A percentile compares a stretch with the other conserved stretches of the same genome.
These are phyloP conservation scores for Oncorhynchus clarkii DNA, from an alignment of 2,113 vertebrate species.

Conservation along the genomic window DNA sequence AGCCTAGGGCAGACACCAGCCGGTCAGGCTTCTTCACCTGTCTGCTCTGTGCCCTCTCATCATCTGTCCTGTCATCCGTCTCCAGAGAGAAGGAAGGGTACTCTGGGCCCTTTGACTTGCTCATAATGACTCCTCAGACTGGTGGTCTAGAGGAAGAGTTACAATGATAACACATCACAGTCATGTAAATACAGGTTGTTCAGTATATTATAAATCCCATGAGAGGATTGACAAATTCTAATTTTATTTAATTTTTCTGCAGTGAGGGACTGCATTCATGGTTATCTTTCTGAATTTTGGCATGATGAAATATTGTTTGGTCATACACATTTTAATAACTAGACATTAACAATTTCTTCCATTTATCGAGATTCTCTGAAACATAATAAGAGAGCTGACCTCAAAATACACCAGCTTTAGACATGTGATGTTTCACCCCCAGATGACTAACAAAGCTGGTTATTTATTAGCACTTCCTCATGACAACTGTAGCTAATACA, in stretches of 20 bases:
- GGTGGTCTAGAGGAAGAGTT: not conserved
- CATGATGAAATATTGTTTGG: not conserved
- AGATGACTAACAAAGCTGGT: slow-evolving; percentile 55
- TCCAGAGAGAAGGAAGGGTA: slow-evolving; percentile 62
- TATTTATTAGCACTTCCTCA: slow-evolving; percentile 51
- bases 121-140: slow-evolving; percentile 68
- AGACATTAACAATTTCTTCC: not conserved
- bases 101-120: slow-evolving; percentile 65
- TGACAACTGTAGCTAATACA: slow-evolving; percentile 9
- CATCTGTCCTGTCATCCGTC: slow-evolving; percentile 65
- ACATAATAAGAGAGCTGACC: not conserved
- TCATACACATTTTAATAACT: not conserved
- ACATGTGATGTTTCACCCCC: slow-evolving; percentile 59
- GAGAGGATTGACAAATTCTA: too few species aligned
- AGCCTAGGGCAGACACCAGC: slow-evolving; percentile 57
- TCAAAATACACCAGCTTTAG: slow-evolving; percentile 5
- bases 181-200: too few species aligned
- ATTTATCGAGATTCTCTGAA: not conserved
- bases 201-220: too few species aligned
- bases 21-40: slow-evolving; percentile 34
- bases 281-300: not conserved
- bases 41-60: slow-evolving; percentile 40
- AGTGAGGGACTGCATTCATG: not conserved
- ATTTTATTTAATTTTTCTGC: not conserved
- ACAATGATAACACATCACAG: not conserved